Conservation (phyloP, 2,888 invertebrate genomes). For the Mesorhabditis spiculigera region DNA sequence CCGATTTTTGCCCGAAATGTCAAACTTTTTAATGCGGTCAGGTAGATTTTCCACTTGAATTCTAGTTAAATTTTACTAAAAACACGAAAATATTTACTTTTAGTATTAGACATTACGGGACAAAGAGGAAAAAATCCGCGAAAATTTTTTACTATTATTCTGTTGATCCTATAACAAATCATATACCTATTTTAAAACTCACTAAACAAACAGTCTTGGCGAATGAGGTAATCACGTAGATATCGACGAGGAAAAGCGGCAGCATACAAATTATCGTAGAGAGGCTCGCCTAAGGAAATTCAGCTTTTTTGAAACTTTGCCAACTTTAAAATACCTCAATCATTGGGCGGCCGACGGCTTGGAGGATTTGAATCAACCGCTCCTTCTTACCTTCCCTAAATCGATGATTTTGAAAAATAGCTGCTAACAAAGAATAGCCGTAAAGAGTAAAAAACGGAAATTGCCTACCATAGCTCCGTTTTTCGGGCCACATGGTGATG, state of each 20-base stretch:
- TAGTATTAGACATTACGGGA: too few species aligned
- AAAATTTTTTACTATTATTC: too few species aligned
- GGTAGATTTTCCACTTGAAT: too few species aligned
- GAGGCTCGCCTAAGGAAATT: slow-evolving; percentile 32
- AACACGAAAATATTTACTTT: too few species aligned
- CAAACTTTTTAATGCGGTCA: too few species aligned
- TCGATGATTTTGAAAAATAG: slow-evolving; percentile 2
- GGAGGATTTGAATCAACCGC: slow-evolving; percentile 24
- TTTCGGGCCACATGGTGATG: slow-evolving; percentile 67
- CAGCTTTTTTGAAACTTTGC: not conserved
- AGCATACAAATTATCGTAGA: slow-evolving; percentile 52
- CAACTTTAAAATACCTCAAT: slow-evolving; percentile 35
- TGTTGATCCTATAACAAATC: too few species aligned
- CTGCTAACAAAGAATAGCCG: slow-evolving; percentile 8
- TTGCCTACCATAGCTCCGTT: slow-evolving; percentile 13
- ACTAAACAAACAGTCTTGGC: slow-evolving; percentile 40
- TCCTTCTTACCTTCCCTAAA: not conserved
- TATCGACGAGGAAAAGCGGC: slow-evolving; percentile 47
- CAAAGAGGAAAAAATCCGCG: too few species aligned
- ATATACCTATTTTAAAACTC: not conserved
- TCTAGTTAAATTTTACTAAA: too few species aligned
- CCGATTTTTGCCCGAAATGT: too few species aligned
- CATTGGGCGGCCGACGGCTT: slow-evolving; percentile 44
- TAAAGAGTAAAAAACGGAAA: not conserved
- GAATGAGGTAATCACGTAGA: slow-evolving; percentile 49